These are phyloP conservation scores for Chlorodrepanis virens DNA, from an alignment of 2,113 vertebrate species.

Conservation along the genomic window DNA sequence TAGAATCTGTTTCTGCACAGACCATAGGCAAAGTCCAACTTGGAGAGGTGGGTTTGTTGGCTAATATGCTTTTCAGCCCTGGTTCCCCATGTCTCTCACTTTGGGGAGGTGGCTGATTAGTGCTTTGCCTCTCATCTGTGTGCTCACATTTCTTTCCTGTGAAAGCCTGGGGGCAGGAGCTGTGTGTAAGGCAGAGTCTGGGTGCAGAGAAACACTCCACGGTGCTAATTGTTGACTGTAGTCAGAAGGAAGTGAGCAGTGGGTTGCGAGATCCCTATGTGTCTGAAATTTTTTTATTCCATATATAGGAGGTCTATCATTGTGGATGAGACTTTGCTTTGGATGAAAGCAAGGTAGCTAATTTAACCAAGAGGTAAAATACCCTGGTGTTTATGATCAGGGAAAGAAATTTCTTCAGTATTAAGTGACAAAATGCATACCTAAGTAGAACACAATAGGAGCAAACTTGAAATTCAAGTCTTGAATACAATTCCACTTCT, in stretches of 20 bases:
- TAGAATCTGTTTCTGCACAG: not conserved
- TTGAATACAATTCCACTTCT: not conserved
- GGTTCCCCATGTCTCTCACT: rapidly evolving
- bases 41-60: not conserved
- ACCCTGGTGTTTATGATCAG: not conserved
- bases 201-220: not conserved
- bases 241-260: not conserved
- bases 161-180: not conserved
- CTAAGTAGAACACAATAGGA: not conserved
- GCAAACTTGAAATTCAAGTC: not conserved
- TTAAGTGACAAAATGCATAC: not conserved
- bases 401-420: not conserved
- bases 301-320: not conserved
- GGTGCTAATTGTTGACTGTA: not conserved
- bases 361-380: not conserved
- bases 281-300: not conserved
- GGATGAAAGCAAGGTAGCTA: not conserved
- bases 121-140: not conserved
- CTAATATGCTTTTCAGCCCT: not conserved
- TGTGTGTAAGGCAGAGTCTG: not conserved
- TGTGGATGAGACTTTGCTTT: not conserved
- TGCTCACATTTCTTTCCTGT: not conserved
- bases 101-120: not conserved
- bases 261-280: not conserved
- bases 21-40: not conserved